Conservation (phyloP, 2,888 invertebrate species). For the Leistus spinibarbis region DNA sequence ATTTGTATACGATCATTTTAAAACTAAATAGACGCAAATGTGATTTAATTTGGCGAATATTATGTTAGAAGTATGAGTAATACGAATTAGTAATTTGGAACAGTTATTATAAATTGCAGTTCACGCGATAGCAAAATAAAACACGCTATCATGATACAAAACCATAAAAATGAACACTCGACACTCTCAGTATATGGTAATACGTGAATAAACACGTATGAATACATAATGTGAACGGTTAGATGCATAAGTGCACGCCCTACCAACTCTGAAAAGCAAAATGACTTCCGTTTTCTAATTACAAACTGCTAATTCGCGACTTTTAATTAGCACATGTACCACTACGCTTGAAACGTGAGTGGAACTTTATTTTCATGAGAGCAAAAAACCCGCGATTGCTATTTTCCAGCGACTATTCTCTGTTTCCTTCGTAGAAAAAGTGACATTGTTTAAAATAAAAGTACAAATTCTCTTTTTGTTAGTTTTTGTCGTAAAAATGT, state of each 20-base stretch:
- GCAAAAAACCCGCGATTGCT: not conserved
- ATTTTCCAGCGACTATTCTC: not conserved
- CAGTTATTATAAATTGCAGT: not conserved
- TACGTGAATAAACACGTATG: not conserved
- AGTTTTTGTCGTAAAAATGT: too few relatives aligned
- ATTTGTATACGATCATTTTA: too few relatives aligned
- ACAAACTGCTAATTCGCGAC: not conserved
- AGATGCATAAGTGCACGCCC: constrained; percentile 22
- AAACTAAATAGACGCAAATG: too few relatives aligned
- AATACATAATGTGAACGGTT: constrained; percentile 13
- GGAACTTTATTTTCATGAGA: not conserved
- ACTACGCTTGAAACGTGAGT: not conserved
- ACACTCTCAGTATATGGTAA: not conserved
- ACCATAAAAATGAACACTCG: not conserved
- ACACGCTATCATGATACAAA: not conserved
- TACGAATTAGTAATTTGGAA: not conserved
- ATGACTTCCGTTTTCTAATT: not conserved
- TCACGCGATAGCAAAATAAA: not conserved
- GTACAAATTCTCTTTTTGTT: not conserved
- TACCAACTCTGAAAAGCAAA: not conserved
- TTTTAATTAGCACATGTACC: not conserved
- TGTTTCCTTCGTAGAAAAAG: not conserved
- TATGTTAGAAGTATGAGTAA: too few relatives aligned
- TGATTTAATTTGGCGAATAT: too few relatives aligned
- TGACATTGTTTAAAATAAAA: not conserved